A percentile compares a stretch with the other conserved stretches of the same genome.
Conservation (phyloP, 2,888 invertebrate genomes). For the Drosophila nr. medialis region DNA sequence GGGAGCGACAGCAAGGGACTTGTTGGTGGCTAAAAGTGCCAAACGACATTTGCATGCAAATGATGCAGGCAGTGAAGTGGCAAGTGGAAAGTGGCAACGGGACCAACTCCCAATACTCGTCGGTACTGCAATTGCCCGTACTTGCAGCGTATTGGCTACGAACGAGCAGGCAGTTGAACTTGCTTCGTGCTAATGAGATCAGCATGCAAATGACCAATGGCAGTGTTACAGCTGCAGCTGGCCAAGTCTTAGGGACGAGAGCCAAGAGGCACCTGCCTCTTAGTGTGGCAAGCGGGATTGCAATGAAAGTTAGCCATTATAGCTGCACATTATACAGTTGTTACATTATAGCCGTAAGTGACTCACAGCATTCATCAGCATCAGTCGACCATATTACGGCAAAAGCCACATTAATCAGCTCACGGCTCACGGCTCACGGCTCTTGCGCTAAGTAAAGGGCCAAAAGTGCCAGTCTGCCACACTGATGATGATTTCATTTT, state of each 20-base stretch:
- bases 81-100: constrained; percentile 16
- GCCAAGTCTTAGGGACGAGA: constrained; percentile 37
- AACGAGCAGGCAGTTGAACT: constrained; percentile 61
- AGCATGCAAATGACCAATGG: constrained; percentile 68
- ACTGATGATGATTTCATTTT: constrained; percentile 53
- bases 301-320: constrained; percentile 69
- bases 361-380: constrained; percentile 56
- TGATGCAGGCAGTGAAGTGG: constrained; percentile 59
- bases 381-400: constrained; percentile 47
- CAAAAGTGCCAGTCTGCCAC: constrained; percentile 27
- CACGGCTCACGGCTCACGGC: constrained; percentile 10
- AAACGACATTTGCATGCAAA: constrained; percentile 80
- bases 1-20: constrained; percentile 21
- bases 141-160: constrained; percentile 48
- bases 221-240: constrained; percentile 7
- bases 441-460: constrained; percentile 25
- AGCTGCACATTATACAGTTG: constrained; percentile 35
- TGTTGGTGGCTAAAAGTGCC: constrained; percentile 64
- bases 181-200: constrained; percentile 77
- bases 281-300: constrained; percentile 64
- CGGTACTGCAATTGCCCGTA: constrained; percentile 48
- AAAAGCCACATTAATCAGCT: constrained; percentile 60
- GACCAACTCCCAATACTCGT: constrained; percentile 39
- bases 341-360: constrained; percentile 53
- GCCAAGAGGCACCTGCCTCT: constrained; percentile 13